Conservation (phyloP, 1,140 invertebrate genomes). For the Drosophila lowei region DNA sequence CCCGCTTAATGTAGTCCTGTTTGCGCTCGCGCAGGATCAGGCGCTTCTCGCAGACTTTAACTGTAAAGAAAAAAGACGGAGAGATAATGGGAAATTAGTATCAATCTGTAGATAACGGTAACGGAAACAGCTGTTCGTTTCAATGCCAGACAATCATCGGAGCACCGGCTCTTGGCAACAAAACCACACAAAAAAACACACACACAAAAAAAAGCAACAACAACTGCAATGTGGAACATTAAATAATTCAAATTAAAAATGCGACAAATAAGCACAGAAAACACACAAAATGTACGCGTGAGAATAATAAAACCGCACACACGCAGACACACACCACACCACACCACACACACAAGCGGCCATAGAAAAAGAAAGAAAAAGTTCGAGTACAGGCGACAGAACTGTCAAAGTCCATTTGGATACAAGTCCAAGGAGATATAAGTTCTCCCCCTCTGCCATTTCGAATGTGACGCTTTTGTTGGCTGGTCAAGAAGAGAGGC, state of each 20-base stretch:
- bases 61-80: conserved; percentile 84
- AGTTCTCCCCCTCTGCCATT: background rate
- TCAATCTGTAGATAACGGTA: conserved; percentile 1
- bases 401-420: conserved; percentile 22
- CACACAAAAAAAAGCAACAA: conserved; percentile 8
- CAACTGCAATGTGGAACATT: conserved; percentile 26
- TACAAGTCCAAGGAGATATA: background rate
- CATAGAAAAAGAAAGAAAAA: conserved; percentile 15
- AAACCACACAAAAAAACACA: conserved; percentile 1
- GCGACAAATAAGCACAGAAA: conserved; percentile 23
- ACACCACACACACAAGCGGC: background rate
- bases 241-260: conserved; percentile 55
- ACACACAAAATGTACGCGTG: conserved; percentile 37
- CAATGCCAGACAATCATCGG: conserved; percentile 9
- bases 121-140: conserved; percentile 17
- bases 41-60: conserved; percentile 97
- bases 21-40: conserved; percentile 97
- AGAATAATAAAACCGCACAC: conserved; percentile 44
- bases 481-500: conserved; percentile 6
- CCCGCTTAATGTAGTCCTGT: conserved; percentile 94
- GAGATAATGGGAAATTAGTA: conserved; percentile 1
- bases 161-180: conserved; percentile 27
- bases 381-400: conserved; percentile 44
- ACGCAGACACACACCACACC: background rate
- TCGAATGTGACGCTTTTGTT: conserved; percentile 21